Evolutionary conservation across 2,113 vertebrate genomes (phyloP), one percentile per base, ranked within the genome.

Genomic region (Campylomormyrus tamandua): DNA sequence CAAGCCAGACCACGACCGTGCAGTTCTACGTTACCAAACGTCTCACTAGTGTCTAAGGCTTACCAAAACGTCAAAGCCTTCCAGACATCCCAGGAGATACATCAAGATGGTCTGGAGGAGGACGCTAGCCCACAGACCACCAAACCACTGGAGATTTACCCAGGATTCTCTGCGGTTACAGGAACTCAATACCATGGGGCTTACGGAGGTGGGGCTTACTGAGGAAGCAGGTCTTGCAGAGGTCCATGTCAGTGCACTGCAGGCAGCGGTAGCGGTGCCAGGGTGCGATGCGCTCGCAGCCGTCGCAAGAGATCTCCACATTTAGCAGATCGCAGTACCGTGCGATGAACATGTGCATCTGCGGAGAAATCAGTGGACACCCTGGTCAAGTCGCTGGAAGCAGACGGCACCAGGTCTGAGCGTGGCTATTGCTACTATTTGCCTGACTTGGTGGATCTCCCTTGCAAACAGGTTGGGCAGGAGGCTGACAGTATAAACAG

Each of bases 271-370:
- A 99, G n/a, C 98, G 97, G 87, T 98, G 97, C 97, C 97, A 99
- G 0, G 98, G 98, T 0, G 98, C 98, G 15, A 99, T 99, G 89
- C 98, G 96, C 84, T 99, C 97, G 13, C 98, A 99, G 15, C 98
- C 98, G 0, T 99, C 97, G 0, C 98, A 99, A 31, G 98, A 99
- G 24, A 99, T 99, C 92, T 99, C 98, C 80, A 99, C 98, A 0
- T 98, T 99, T 4, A 99, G 92, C 90, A 98, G 95, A 93, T 99
- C 97, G 87, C 98, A 99, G 91, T 99, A 99, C n/a, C 98, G 97
- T 19, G 98, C 98, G 5, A 99, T 98, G 93, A 99, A 99, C 98
- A 99, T 98, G 95, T 99, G 98, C 98, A 99, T 99, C 98, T 99
- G 85, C 45, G 39, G 70, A 90, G 27, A 35, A 31, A 50, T 15